A percentile compares a stretch with the other conserved stretches of the same genome.
Evolutionary conservation across 2,888 invertebrate species (phyloP).

Genomic region (Philereme transversata): DNA sequence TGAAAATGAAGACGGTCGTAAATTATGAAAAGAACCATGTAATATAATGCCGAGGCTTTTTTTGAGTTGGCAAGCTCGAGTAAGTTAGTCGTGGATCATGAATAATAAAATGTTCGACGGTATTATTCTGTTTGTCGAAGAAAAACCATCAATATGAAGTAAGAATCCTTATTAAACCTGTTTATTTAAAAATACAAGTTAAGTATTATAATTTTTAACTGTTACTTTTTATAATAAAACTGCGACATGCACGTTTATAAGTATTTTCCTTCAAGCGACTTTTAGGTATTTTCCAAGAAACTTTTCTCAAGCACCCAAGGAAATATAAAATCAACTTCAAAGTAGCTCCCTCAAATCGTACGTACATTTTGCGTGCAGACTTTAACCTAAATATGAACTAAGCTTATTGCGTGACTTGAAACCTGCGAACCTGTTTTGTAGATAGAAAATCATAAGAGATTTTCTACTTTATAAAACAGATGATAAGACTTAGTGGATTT

Average conservation of each 20-base stretch:
- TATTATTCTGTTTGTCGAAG: slow-evolving; percentile 3
- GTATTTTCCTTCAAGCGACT: too few species aligned
- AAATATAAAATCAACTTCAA: background rate
- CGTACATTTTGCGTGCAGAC: slow-evolving; percentile 4
- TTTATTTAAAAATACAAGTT: too few species aligned
- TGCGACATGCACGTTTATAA: too few species aligned
- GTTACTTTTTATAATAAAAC: too few species aligned
- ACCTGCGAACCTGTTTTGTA: slow-evolving; percentile 3
- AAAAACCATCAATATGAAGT: too few species aligned
- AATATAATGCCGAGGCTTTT: slow-evolving; percentile 21
- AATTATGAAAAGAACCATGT: slow-evolving; percentile 23
- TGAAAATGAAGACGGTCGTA: slow-evolving; percentile 28
- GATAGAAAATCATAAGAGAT: slow-evolving; percentile 2
- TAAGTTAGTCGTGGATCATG: slow-evolving; percentile 19
- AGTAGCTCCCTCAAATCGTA: background rate
- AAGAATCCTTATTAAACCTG: too few species aligned
- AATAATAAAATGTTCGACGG: slow-evolving; percentile 19
- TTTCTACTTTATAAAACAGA: slow-evolving; percentile 10
- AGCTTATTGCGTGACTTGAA: slow-evolving; percentile 19
- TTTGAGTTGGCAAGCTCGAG: slow-evolving; percentile 16
- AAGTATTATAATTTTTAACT: too few species aligned
- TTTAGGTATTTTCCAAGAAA: too few species aligned
- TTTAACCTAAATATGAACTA: slow-evolving; percentile 13
- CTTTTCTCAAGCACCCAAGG: background rate
- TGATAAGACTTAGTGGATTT: background rate